These are phyloP conservation scores for Ennomos quercinarius DNA, from an alignment of 2,888 invertebrate species.

Conservation along the genomic window DNA sequence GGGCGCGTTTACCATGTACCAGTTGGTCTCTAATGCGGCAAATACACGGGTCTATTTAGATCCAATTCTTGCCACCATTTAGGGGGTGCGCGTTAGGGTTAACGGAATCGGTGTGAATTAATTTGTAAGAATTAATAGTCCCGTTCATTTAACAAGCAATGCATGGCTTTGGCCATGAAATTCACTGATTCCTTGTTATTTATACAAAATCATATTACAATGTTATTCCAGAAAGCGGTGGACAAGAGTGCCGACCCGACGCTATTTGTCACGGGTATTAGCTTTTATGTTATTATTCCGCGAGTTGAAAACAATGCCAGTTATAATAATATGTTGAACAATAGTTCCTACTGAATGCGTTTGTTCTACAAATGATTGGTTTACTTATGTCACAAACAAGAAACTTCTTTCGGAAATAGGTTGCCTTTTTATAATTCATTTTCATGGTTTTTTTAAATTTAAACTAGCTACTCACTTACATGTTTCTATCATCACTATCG, in stretches of 20 bases:
- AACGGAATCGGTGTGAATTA: slow-evolving; percentile 16
- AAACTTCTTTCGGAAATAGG: not conserved
- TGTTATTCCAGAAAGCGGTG: slow-evolving; percentile 5
- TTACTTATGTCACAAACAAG: not conserved
- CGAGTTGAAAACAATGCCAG: slow-evolving; percentile 10
- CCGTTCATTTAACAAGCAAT: not conserved
- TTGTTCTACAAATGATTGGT: slow-evolving; percentile 1
- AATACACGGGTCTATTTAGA: slow-evolving; percentile 18
- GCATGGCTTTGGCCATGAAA: too few species aligned
- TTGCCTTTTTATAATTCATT: too few species aligned
- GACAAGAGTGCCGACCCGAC: slow-evolving; percentile 4
- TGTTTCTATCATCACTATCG: too few species aligned
- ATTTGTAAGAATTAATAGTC: slow-evolving; percentile 15
- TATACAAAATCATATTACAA: not conserved
- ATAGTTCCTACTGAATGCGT: slow-evolving; percentile 3
- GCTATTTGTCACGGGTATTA: slow-evolving; percentile 14
- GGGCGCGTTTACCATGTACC: slow-evolving; percentile 23
- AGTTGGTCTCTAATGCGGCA: slow-evolving; percentile 24
- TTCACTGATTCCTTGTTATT: not conserved
- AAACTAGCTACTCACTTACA: too few species aligned
- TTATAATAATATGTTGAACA: not conserved
- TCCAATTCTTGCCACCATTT: slow-evolving; percentile 21
- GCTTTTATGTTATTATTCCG: slow-evolving; percentile 11
- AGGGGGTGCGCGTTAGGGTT: slow-evolving; percentile 15
- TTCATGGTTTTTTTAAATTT: too few species aligned